Evolutionary conservation across 2,113 vertebrate genomes (phyloP).

Genomic region (Probosciger aterrimus): DNA sequence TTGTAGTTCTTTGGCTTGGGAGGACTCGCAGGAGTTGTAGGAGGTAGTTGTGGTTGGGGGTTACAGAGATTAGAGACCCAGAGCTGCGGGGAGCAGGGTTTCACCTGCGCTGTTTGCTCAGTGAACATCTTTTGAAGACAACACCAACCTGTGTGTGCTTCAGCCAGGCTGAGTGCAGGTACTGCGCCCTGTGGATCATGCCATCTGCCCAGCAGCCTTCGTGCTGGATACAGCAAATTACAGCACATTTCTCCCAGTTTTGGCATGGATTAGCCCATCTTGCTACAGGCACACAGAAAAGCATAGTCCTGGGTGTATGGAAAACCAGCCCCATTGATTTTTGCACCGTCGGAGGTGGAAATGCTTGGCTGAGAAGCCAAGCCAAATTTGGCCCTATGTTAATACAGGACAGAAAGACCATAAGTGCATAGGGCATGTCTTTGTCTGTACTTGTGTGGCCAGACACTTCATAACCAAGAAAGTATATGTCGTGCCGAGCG

Average conservation of each 20-base stretch:
- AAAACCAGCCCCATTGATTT: neutral
- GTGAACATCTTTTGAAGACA: neutral
- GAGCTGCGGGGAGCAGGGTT: accelerated
- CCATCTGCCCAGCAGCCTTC: neutral
- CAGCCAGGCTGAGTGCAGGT: neutral
- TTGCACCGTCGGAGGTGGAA: neutral
- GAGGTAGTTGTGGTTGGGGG: neutral
- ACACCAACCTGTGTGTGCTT: accelerated
- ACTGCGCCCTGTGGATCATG: accelerated
- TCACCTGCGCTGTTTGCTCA: accelerated
- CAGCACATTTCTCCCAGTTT: neutral
- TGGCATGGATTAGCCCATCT: neutral
- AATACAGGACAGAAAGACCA: neutral
- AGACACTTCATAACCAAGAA: neutral
- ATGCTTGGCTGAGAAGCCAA: neutral
- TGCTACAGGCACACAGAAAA: neutral
- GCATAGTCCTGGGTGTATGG: neutral
- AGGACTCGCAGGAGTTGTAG: neutral
- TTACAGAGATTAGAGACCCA: neutral
- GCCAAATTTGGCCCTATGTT: neutral
- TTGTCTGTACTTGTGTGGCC: neutral
- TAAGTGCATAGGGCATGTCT: neutral
- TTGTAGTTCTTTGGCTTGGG: neutral
- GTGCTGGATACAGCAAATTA: neutral
- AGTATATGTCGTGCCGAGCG: neutral